Base-by-base conservation (phyloP, 1,140 invertebrate genomes). In the Euschistus heros region DNA sequence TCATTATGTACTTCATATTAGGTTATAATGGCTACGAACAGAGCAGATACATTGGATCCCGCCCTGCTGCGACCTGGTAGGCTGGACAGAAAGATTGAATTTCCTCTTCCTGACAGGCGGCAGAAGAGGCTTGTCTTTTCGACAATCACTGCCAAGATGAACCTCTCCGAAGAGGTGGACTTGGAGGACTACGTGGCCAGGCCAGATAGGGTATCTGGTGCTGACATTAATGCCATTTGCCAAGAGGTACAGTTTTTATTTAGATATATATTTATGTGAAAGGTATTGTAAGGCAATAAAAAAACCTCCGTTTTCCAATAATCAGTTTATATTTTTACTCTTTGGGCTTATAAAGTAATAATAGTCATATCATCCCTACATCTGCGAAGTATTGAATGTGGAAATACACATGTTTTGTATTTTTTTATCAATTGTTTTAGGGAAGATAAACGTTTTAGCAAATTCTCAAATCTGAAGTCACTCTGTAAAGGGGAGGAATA, bases 1-100 rank as follows among this genome's bases (percentile, higher is more conserved):
- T 65, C 17, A 17, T 30, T 27, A 62, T 60, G 30, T 63, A 17
- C 57, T 47, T 61, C 70, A 14, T 75, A 77, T 64, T 71, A 92
- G 88, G 96, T 99, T 17, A 99, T 99, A 52, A 99, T 99, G 97
- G 97, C 97, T 2, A 99, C 97, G 0, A 99, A 99, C 75, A 83
- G 95, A 73, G 95, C 95, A 26, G 97, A 99, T 74, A 99, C 97
- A 2, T 76, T 99, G 55, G 97, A 99, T 81, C 97, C 97, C 50
- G 97, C 97, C 13, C 80, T 99, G 0, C 79, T 99, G 3, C 84
- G 97, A 73, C 97, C 97, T 22, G 97, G 97, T 59, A 86, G 97
- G 75, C 82, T 99, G 57, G 97, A 99, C 79, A 82, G 97, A 69
- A 99, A 99, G 79, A 99, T 99, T 68, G 97, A 99, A 77, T 99